Evolutionary conservation across 2,888 invertebrate species (phyloP).

Genomic region (Hypomecis punctinalis): DNA sequence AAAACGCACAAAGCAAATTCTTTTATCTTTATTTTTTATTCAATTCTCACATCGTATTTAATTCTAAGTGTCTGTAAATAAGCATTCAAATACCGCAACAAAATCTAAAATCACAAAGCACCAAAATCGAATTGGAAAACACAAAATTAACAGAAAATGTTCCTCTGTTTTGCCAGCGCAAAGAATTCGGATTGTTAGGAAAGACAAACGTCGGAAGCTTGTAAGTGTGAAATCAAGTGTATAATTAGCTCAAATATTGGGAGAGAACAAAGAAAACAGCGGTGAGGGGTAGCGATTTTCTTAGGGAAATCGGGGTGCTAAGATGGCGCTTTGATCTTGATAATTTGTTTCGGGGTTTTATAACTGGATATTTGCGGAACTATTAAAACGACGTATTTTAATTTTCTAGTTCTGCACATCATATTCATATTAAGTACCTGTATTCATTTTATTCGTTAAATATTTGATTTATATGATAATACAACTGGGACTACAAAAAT

Average conservation of each 20-base stretch:
- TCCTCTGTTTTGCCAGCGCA: slow-evolving; percentile 36
- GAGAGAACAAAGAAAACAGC: slow-evolving; percentile 73
- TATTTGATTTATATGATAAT: too few relatives aligned
- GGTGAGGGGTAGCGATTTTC: slow-evolving; percentile 61
- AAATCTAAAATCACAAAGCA: slow-evolving; percentile 1
- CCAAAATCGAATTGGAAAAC: slow-evolving; percentile 27
- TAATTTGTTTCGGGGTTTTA: too few relatives aligned
- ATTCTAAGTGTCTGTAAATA: neutral
- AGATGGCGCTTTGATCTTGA: slow-evolving; percentile 50
- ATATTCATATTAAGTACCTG: too few relatives aligned
- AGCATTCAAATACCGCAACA: neutral
- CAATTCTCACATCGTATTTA: too few relatives aligned
- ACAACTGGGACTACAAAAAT: too few relatives aligned
- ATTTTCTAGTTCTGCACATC: too few relatives aligned
- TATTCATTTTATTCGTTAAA: too few relatives aligned
- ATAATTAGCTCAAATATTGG: slow-evolving; percentile 70
- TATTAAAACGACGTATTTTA: too few relatives aligned
- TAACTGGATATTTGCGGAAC: too few relatives aligned
- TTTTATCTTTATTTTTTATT: too few relatives aligned
- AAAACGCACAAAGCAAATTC: too few relatives aligned
- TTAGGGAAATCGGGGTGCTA: slow-evolving; percentile 61
- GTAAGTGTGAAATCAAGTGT: slow-evolving; percentile 69
- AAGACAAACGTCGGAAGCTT: slow-evolving; percentile 62
- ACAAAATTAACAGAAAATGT: slow-evolving; percentile 34
- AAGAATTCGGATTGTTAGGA: slow-evolving; percentile 56